phyloP scores from a whole-genome alignment of 2,113 vertebrate genomes.

The Brachyhypopomus gauderio region DNA sequence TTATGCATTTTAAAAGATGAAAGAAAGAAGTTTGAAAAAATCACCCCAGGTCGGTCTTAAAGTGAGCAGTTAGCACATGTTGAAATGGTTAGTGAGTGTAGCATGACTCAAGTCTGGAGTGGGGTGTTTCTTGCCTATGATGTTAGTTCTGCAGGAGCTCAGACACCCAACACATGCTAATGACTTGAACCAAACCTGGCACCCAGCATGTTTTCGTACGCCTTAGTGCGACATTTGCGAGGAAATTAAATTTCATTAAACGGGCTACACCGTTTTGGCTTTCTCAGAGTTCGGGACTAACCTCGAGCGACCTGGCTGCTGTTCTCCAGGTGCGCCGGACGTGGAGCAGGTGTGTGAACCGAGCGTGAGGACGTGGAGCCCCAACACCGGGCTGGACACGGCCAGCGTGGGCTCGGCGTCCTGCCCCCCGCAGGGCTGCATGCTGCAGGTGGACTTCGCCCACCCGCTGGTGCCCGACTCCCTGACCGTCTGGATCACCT shows the following conservation, averaged over 20 bases:
- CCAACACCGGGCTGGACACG: conserved; percentile 85
- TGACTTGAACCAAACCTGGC: background rate
- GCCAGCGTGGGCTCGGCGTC: conserved; percentile 79
- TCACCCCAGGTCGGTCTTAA: background rate
- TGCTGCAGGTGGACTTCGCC: conserved; percentile 90
- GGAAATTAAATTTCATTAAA: conserved; percentile 11
- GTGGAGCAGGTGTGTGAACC: conserved; percentile 95
- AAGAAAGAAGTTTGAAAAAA: background rate
- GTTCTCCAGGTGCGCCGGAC: conserved; percentile 86
- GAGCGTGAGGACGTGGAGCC: conserved; percentile 95
- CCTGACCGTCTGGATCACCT: conserved; percentile 94
- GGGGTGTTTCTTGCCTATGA: background rate
- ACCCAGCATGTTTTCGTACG: background rate
- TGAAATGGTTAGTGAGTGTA: background rate
- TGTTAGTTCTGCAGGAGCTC: background rate
- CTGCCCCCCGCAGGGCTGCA: conserved; percentile 88
- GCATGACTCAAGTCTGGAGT: background rate
- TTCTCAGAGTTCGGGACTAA: background rate
- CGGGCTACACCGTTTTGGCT: background rate
- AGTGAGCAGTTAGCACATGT: background rate
- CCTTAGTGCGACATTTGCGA: background rate
- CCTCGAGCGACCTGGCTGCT: background rate
- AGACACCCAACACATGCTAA: background rate
- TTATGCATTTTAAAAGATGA: background rate
- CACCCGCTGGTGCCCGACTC: conserved; percentile 87